Evolutionary conservation across 2,888 invertebrate genomes (phyloP).

Genomic region (Drosophila tripunctata): DNA sequence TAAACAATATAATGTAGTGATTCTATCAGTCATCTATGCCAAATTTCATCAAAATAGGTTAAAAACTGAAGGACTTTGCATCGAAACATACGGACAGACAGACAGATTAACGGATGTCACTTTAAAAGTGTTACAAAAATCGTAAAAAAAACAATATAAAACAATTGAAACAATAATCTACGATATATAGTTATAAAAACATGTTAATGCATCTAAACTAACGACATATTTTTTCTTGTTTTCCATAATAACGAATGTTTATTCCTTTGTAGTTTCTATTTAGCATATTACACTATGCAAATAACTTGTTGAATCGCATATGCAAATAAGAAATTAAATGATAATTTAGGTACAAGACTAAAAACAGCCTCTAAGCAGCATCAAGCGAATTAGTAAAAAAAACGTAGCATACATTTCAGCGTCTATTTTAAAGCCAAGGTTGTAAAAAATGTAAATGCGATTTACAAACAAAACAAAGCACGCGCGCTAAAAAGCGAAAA

Average conservation of each 20-base stretch:
- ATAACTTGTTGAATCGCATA: slow-evolving; percentile 58
- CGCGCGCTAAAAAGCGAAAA: slow-evolving; percentile 35
- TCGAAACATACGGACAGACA: too few relatives aligned
- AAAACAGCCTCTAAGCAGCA: slow-evolving; percentile 21
- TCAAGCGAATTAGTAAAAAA: slow-evolving; percentile 37
- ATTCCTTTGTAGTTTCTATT: slow-evolving; percentile 11
- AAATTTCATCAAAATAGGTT: too few relatives aligned
- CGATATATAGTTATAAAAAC: slow-evolving; percentile 69
- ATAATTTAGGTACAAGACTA: too few relatives aligned
- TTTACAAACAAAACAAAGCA: slow-evolving; percentile 23
- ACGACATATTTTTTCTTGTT: slow-evolving; percentile 50
- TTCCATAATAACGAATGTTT: slow-evolving; percentile 34
- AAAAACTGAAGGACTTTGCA: too few relatives aligned
- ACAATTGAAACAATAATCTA: too few relatives aligned
- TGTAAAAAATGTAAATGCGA: slow-evolving; percentile 31
- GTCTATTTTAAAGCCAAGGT: slow-evolving; percentile 39
- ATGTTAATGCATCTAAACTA: slow-evolving; percentile 81
- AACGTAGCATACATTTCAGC: slow-evolving; percentile 42
- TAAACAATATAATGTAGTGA: too few relatives aligned
- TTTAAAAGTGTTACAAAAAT: too few relatives aligned
- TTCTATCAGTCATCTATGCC: too few relatives aligned
- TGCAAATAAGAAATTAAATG: slow-evolving; percentile 37
- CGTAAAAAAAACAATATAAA: too few relatives aligned
- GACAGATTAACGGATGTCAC: too few relatives aligned
- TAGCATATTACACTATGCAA: slow-evolving; percentile 10